Evolutionary conservation across 2,113 vertebrate genomes (phyloP).

Genomic region (Catharus fuscescens): DNA sequence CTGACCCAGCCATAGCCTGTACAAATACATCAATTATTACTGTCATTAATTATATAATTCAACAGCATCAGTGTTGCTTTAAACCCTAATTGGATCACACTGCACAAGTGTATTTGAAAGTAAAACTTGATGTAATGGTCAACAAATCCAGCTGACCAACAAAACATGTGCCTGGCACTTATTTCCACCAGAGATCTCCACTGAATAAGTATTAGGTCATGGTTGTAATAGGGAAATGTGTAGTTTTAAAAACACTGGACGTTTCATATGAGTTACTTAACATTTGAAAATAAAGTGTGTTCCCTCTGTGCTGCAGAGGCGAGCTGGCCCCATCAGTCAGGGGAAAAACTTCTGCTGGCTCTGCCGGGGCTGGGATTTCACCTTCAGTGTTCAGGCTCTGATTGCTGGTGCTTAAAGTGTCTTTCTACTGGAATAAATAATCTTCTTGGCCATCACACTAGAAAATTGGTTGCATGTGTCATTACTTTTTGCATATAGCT

Average conservation of each 20-base stretch:
- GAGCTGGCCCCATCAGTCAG: neutral
- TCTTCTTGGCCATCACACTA: neutral
- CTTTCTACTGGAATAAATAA: neutral
- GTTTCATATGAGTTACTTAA: neutral
- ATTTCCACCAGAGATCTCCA: constrained; percentile 7
- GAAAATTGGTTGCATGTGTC: neutral
- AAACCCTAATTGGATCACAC: neutral
- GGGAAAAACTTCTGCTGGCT: neutral
- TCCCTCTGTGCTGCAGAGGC: neutral
- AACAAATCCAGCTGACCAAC: constrained; percentile 14
- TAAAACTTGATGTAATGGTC: neutral
- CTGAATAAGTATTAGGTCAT: constrained; percentile 45
- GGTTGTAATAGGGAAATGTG: neutral
- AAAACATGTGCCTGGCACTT: neutral
- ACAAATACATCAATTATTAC: neutral
- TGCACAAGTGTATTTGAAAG: neutral
- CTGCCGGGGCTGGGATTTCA: neutral
- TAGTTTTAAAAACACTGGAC: neutral
- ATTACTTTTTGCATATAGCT: neutral
- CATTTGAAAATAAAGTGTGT: neutral
- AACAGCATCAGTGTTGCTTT: neutral
- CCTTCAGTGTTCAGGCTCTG: neutral
- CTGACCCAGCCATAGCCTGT: neutral
- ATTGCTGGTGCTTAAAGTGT: neutral
- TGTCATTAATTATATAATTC: neutral